Conservation (phyloP, 2,113 vertebrate genomes). For the Charina bottae region DNA sequence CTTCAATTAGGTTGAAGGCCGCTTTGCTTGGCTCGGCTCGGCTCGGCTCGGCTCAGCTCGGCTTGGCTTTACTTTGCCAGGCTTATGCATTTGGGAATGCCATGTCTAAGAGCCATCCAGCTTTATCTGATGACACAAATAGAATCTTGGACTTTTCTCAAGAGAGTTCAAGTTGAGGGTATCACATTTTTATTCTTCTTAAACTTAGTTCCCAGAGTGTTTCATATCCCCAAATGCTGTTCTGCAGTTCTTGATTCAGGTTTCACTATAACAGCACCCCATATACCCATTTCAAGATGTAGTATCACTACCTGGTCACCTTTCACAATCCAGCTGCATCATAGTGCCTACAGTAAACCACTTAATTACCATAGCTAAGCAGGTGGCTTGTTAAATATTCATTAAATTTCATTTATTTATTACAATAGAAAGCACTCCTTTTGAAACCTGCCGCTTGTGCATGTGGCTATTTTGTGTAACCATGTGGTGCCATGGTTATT, state of each 20-base stretch:
- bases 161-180: neutral
- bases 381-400: slow-evolving; percentile 44
- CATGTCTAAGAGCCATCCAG: neutral
- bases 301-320: slow-evolving; percentile 21
- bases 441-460: slow-evolving; percentile 32
- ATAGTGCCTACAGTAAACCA: slow-evolving; percentile 26
- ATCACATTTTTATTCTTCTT: neutral
- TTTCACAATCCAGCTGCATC: slow-evolving; percentile 28
- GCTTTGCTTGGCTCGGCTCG: too few species aligned
- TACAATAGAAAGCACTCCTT: slow-evolving; percentile 32
- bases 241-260: neutral
- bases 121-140: neutral
- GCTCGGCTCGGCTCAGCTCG: too few species aligned
- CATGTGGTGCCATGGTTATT: slow-evolving; percentile 39
- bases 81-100: neutral
- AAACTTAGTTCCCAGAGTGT: neutral
- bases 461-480: slow-evolving; percentile 43
- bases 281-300: neutral
- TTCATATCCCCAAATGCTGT: neutral
- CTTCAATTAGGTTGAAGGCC: too few species aligned
- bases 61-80: neutral
- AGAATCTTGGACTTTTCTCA: neutral
- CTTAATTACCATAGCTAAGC: slow-evolving; percentile 39
- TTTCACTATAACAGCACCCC: neutral
- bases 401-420: slow-evolving; percentile 42